Conservation (phyloP, 2,113 vertebrate genomes). For the Microcebus griseorufus region DNA sequence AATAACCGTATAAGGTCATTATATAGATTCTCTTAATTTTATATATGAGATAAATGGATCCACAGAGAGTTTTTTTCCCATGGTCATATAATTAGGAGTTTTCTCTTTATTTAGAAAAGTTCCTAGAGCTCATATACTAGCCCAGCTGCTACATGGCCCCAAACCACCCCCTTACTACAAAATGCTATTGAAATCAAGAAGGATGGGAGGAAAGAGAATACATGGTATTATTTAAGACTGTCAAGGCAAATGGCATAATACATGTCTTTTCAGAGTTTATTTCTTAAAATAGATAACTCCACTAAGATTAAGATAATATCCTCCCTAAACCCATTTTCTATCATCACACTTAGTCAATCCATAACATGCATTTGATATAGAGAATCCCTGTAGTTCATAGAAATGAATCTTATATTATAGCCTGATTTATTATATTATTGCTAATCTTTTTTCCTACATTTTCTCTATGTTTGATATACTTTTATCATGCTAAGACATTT, state of each 20-base stretch:
- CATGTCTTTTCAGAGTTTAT: neutral
- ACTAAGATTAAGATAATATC: neutral
- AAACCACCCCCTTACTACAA: neutral
- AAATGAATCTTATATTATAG: neutral
- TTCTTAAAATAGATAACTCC: neutral
- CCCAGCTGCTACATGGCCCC: neutral
- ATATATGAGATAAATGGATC: neutral
- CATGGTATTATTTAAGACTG: neutral
- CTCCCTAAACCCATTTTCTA: neutral
- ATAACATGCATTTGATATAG: neutral
- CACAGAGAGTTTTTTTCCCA: neutral
- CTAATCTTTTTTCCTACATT: neutral
- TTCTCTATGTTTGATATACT: neutral
- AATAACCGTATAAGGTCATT: neutral
- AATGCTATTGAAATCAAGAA: neutral
- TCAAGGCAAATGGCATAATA: neutral
- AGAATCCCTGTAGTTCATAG: neutral
- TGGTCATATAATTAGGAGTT: neutral
- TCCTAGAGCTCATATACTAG: neutral
- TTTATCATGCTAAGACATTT: neutral
- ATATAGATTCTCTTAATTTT: neutral
- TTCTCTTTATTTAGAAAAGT: slow-evolving; percentile 5
- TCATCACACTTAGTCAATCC: neutral
- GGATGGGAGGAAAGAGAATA: neutral
- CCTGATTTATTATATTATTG: neutral